Evolutionary conservation across 2,888 invertebrate genomes (phyloP), one percentile per base, ranked within the genome.

Genomic region (Apamea anceps): DNA sequence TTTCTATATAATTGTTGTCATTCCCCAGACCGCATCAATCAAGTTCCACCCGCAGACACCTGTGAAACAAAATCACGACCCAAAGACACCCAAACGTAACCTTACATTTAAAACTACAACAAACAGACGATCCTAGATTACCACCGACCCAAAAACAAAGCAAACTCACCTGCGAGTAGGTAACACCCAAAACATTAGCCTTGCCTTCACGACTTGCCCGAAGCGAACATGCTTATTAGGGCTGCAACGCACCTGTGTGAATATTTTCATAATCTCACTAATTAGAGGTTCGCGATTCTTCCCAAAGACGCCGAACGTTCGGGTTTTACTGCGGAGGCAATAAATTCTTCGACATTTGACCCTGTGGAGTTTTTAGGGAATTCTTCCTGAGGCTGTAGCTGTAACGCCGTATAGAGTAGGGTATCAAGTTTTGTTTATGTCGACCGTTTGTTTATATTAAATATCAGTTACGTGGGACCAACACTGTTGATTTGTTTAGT

Each of bases 311-410:
- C 94, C 94, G 95, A 95, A 95, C 95, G 94, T 95, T 95, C 95
- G 94, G 93, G 94, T 92, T 94, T 95, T 93, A 95, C 95, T 95
- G 96, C 94, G 91, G 96, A 94, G 96, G 96, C 96, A 94, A 97
- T 97, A 97, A 97, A 97, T 97, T 96, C 94, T 95, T 97, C 97
- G 97, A 97, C 97, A 95, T 97, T 96, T 97, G 97, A 97, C 97
- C 97, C 93, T 92, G 91, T 92, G 87, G 79, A 89, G 92, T 94
- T 95, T 96, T 97, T 95, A 94, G 95, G 94, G 95, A 95, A 95
- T 96, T 95, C 91, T 95, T 96, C 97, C 94, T 94, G 93, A 85
- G 95, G 96, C 95, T 92, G 91, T 92, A 93, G 92, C 68, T 93
- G 93, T 90, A 91, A 89, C 90, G 91, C 90, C 89, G 91, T 92